A percentile compares a stretch with the other conserved stretches of the same genome.
phyloP scores from a whole-genome alignment of 2,113 vertebrate species.

The Callipepla squamata region DNA sequence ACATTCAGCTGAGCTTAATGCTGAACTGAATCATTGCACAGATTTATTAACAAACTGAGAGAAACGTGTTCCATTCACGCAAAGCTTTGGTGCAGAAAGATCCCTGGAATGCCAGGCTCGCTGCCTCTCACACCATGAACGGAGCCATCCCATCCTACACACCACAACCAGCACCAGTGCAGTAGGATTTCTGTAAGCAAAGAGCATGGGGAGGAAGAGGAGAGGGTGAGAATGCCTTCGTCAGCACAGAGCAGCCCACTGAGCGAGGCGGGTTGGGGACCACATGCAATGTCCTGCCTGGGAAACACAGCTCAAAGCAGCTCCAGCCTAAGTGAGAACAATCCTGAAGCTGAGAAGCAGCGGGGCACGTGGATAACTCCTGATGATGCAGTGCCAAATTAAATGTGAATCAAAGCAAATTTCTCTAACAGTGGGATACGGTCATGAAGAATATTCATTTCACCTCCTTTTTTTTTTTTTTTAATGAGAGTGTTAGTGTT shows the following conservation, averaged over 20 bases:
- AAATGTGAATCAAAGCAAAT: not conserved
- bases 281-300: not conserved
- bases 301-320: not conserved
- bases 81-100: not conserved
- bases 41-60: not conserved
- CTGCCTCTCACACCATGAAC: not conserved
- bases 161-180: accelerated
- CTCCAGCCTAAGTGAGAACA: not conserved
- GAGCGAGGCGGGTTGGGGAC: not conserved
- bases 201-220: accelerated
- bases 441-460: not conserved
- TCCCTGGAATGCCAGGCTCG: not conserved
- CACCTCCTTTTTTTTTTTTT: not conserved
- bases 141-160: accelerated
- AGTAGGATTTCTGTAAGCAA: not conserved
- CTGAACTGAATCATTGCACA: not conserved
- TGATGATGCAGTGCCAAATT: accelerated
- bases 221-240: not conserved
- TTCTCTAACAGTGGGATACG: not conserved
- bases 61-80: not conserved
- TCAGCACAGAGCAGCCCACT: not conserved
- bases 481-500: not conserved
- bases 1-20: not conserved
- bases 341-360: accelerated
- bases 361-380: accelerated